phyloP scores from a whole-genome alignment of 2,888 invertebrate genomes.

The Melinaea marsaeus region DNA sequence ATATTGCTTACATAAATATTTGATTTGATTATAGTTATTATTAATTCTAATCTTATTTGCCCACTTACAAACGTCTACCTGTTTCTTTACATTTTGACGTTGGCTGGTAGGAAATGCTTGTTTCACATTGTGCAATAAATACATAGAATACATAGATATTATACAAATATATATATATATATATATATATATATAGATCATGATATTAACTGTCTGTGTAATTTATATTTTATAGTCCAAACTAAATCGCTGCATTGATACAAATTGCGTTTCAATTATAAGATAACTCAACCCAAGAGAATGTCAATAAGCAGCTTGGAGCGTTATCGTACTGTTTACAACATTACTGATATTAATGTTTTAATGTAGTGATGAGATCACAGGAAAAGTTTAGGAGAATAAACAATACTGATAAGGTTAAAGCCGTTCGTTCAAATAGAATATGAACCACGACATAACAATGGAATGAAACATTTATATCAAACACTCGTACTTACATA shows the following conservation, averaged over 20 bases:
- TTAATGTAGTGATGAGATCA: conserved; percentile 63
- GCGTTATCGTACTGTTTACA: conserved; percentile 15
- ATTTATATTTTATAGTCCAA: no score
- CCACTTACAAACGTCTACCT: no score
- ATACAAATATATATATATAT: no score
- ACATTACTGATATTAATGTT: conserved; percentile 22
- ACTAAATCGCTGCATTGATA: background rate
- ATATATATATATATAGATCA: no score
- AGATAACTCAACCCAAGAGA: background rate
- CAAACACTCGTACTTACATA: background rate
- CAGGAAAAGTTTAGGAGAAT: conserved; percentile 64
- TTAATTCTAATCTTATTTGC: no score
- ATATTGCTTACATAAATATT: no score
- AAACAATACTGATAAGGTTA: conserved; percentile 61
- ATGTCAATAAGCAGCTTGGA: conserved; percentile 2
- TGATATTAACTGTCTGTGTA: no score
- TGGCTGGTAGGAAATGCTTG: no score
- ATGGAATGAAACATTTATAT: conserved; percentile 52
- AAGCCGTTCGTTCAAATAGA: conserved; percentile 48
- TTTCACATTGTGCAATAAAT: no score
- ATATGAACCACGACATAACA: conserved; percentile 55
- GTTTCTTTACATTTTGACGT: no score
- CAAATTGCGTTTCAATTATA: conserved; percentile 4
- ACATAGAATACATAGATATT: no score
- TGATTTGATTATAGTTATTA: no score